These are phyloP conservation scores for Athalia rosae DNA, from an alignment of 2,888 invertebrate species.

Conservation along the genomic window DNA sequence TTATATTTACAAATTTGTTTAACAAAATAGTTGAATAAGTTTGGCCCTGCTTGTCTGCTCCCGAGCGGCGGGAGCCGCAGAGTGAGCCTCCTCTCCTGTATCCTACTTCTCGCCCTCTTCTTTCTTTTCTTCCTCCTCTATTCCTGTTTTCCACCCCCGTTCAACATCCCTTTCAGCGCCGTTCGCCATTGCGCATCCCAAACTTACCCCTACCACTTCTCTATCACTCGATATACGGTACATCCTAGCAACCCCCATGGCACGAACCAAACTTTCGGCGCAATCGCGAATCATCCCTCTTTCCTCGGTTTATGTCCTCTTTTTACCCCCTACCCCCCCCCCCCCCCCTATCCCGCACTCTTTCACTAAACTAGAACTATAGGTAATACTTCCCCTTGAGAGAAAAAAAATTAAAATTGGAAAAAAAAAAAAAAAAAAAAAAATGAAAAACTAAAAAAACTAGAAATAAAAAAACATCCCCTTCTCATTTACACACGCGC, in stretches of 20 bases:
- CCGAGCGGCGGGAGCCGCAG: conserved; percentile 74
- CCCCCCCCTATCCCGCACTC: conserved; percentile 49
- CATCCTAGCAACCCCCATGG: not conserved
- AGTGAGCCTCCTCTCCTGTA: conserved; percentile 68
- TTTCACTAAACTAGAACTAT: conserved; percentile 3
- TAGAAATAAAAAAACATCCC: no score
- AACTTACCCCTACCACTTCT: not conserved
- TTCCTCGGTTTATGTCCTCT: not conserved
- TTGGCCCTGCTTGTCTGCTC: conserved; percentile 74
- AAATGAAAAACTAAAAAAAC: no score
- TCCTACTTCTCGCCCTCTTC: conserved; percentile 51
- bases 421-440: no score
- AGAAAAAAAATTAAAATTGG: no score
- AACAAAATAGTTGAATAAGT: conserved; percentile 71
- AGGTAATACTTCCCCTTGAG: no score
- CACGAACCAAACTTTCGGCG: not conserved
- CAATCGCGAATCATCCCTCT: conserved; percentile 14
- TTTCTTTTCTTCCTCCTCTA: conserved; percentile 45
- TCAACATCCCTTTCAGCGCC: conserved; percentile 44
- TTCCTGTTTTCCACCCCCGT: conserved; percentile 53
- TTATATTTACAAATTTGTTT: conserved; percentile 59
- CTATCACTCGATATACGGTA: conserved; percentile 20
- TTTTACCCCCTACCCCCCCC: conserved; percentile 9
- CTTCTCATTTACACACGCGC: no score
- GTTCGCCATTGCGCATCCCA: conserved; percentile 16